Base-by-base conservation (phyloP, 2,113 vertebrate species). In the Ursus arctos region DNA sequence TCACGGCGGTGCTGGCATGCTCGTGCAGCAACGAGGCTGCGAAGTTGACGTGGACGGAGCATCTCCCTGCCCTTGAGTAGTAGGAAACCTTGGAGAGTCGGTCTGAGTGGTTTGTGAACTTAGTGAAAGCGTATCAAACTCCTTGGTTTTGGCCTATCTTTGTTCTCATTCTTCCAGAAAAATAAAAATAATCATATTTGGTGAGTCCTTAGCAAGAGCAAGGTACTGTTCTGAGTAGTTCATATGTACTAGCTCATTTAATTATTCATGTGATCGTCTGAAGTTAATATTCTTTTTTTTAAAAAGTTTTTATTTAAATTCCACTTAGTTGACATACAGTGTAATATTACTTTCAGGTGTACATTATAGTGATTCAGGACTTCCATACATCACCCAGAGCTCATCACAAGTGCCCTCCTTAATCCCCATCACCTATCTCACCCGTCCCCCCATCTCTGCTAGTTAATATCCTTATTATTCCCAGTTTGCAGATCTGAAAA, bases 151-250 rank as follows among this genome's bases (percentile, higher is more conserved):
- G 82, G 59, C 16, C 13, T 83, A 12, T 53, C 53, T 86, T 72
- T 67, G n/a, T 67, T 92, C 51, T 87, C 31, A 8, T 94, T 94
- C 63, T 95, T 96, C 19, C 57, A 77, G 74, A 84, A 80, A 74
- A 74, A 53, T 69, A 93, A 88, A 97, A 72, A 72, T 43, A 94
- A 21, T 5, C 28, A 47, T 15, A 69, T 63, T 69, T 81, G 65
- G 31, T 81, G 61, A 81, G 14, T 49, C 49, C 59, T 81, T 72
- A 80, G 47, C 28, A 43, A 4, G 10, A 67, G n/a, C 65, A 53
- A 84, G 53, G 7, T 61, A n/a, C 28, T 69, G 0, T 80, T 89
- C 67, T 82, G 61, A 85, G 40, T 33, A 72, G 67, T 88, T 91
- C 40, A 21, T 19, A 4, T 59, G 31, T 49, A 22, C 51, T 43